These are phyloP conservation scores for Progne subis DNA, from an alignment of 2,113 vertebrate species.

Conservation along the genomic window DNA sequence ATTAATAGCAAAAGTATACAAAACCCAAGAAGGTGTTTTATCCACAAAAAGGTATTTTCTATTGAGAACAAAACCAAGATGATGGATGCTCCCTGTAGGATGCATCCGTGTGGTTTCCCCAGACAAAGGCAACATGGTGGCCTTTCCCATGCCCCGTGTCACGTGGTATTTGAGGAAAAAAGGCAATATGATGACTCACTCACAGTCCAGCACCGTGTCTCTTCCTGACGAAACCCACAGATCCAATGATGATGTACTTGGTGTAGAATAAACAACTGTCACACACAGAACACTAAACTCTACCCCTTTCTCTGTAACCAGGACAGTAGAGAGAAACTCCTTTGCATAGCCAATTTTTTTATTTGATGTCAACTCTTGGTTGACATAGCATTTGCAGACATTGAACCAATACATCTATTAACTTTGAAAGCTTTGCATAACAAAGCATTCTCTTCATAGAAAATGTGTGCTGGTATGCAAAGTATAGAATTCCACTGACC, in stretches of 20 bases:
- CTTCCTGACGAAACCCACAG: background rate
- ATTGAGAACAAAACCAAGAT: background rate
- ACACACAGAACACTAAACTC: background rate
- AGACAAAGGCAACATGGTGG: background rate
- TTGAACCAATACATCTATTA: background rate
- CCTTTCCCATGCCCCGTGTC: background rate
- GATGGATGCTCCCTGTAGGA: background rate
- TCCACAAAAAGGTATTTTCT: background rate
- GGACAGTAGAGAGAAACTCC: background rate
- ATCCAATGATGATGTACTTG: background rate
- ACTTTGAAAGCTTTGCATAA: background rate
- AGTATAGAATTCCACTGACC: background rate
- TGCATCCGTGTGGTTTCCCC: fast-evolving
- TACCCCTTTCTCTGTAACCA: background rate
- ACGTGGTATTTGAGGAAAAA: background rate
- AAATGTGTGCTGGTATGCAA: background rate
- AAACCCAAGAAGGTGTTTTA: background rate
- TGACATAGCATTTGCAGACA: background rate
- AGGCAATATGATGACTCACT: background rate
- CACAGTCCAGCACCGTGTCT: fast-evolving
- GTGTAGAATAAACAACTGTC: background rate
- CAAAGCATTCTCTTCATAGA: background rate
- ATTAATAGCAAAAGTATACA: background rate
- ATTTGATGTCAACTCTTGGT: background rate
- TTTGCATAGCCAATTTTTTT: background rate